Evolutionary conservation across 2,888 invertebrate species (phyloP).

Genomic region (Dimorphilus gyrociliatus): DNA sequence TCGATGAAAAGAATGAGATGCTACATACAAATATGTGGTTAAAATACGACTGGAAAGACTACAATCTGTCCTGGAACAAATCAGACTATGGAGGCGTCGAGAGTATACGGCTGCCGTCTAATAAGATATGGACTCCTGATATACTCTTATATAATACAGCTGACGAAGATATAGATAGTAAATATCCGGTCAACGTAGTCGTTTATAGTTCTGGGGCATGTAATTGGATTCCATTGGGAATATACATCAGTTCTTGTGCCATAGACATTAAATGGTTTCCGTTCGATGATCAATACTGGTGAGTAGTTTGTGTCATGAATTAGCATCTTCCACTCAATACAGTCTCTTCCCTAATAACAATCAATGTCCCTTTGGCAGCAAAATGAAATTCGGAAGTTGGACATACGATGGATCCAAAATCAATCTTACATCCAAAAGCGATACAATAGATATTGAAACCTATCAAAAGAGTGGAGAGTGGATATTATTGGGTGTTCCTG

Average conservation of each 20-base stretch:
- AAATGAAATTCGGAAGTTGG: conserved; percentile 17
- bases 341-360: not conserved
- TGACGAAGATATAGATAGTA: conserved; percentile 16
- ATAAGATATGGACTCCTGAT: conserved; percentile 17
- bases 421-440: conserved; percentile 10
- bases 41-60: conserved; percentile 15
- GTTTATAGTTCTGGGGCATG: conserved; percentile 10
- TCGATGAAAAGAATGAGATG: conserved; percentile 17
- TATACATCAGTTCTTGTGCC: conserved; percentile 14
- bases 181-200: conserved; percentile 13
- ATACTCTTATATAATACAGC: conserved; percentile 19
- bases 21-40: conserved; percentile 17
- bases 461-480: conserved; percentile 14
- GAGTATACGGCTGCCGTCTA: conserved; percentile 14
- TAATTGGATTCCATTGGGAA: conserved; percentile 13
- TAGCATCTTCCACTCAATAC: too few relatives aligned
- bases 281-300: conserved; percentile 12
- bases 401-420: conserved; percentile 15
- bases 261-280: conserved; percentile 15
- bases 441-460: conserved; percentile 10
- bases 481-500: conserved; percentile 10
- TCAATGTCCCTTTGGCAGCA: conserved; percentile 5
- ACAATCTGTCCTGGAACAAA: conserved; percentile 16
- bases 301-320: too few relatives aligned
- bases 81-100: conserved; percentile 14